phyloP scores from a whole-genome alignment of 1,140 invertebrate genomes.

The Drosophila suzukii region DNA sequence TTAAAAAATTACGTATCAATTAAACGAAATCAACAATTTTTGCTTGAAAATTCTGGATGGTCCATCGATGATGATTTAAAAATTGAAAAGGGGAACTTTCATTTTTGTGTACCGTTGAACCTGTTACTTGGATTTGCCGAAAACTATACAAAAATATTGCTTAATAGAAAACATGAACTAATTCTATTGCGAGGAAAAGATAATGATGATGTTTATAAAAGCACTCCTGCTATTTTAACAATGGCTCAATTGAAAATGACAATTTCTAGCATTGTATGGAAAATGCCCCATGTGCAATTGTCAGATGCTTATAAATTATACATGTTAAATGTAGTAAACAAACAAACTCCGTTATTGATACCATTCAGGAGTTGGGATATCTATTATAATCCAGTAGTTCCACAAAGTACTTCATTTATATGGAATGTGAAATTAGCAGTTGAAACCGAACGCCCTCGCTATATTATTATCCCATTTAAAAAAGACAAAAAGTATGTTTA shows the following conservation, averaged over 20 bases:
- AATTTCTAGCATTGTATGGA: no score
- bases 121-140: no score
- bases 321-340: neutral
- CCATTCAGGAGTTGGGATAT: neutral
- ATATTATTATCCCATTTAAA: no score
- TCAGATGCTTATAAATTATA: slow-evolving; percentile 1
- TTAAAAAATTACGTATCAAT: neutral
- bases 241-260: no score
- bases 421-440: neutral
- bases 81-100: neutral
- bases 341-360: neutral
- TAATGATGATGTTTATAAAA: neutral
- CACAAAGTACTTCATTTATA: neutral
- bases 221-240: no score
- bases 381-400: neutral
- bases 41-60: neutral
- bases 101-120: no score
- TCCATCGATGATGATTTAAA: neutral
- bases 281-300: neutral
- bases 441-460: no score
- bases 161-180: neutral
- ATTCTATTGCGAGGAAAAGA: neutral
- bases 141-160: neutral
- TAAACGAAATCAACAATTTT: no score
- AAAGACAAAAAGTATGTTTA: no score